Evolutionary conservation across 2,797 vertebrate genomes (phyloP), one percentile per base, ranked within the genome.

Genomic region (Lacerta agilis): DNA sequence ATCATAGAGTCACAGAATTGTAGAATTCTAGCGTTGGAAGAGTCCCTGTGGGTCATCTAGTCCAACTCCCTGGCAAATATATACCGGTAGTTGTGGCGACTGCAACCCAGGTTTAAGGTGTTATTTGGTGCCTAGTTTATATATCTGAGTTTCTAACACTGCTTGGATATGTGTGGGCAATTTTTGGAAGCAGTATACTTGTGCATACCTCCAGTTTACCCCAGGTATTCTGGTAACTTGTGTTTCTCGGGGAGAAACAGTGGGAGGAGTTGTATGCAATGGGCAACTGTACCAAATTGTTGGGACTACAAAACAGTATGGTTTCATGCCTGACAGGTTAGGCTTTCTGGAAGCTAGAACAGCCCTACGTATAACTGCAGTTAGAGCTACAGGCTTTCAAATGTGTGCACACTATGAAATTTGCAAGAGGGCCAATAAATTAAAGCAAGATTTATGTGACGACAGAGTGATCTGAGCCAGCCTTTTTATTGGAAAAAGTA

Each of bases 391-490:
- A 8, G 43, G 85, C 83, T 20, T 29, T 45, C 88, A 71, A 72
- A 81, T 79, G 8, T 89, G n/a, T 13, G 84, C 66, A 9, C 75
- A 91, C 82, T 7, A 41, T 4, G 18, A 8, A 10, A 72, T 3
- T 1, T 7, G 7, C 82, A 89, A 83, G 29, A 3, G 58, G 78
- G 49, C 18, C 13, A 8, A 36, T 71, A 72, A 86, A 72, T 87
- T 33, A 29, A 73, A 84, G 73, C 55, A 77, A 79, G 83, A n/a
- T 88, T 80, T 38, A 29, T 76, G 71, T 55, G n/a, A 83, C 82
- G n/a, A 71, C 29, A 49, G 36, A 9, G 69, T 10, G 78, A 38
- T 69, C 33, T 17, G 3, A 38, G 33, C 4, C 0, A 18, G 0
- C 1, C 25, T 69, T 8, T 2, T 1, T 36, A 0, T 0, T 82